Percentiles rank a stretch among this genome's conserved stretches.
These are phyloP conservation scores for Naja naja DNA, from an alignment of 2,113 vertebrate genomes.

Conservation along the genomic window DNA sequence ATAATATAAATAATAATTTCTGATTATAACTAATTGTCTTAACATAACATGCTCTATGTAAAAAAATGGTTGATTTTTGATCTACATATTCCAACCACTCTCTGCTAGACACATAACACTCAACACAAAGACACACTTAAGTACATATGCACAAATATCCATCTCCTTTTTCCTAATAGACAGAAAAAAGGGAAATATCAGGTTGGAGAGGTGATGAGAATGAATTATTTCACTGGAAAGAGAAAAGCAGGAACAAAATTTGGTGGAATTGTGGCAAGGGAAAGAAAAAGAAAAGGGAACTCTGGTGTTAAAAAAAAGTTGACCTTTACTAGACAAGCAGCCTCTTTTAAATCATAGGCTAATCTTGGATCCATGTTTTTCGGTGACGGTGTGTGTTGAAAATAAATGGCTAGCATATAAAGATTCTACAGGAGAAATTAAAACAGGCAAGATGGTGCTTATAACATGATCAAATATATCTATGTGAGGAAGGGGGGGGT, in stretches of 20 bases:
- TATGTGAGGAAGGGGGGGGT: neutral
- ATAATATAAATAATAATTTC: neutral
- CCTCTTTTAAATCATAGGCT: neutral
- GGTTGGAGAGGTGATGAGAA: neutral
- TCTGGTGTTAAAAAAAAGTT: neutral
- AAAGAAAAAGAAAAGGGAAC: neutral
- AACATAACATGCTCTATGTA: neutral
- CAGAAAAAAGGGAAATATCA: neutral
- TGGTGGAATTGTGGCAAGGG: neutral
- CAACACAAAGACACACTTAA: neutral
- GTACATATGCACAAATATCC: neutral
- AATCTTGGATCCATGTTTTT: neutral
- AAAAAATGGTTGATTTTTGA: neutral
- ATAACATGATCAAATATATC: neutral
- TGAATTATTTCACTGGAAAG: neutral
- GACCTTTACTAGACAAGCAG: neutral
- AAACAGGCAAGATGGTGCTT: neutral
- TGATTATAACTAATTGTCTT: neutral
- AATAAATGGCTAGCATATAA: neutral
- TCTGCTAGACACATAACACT: neutral
- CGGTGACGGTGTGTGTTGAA: neutral
- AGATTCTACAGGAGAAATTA: neutral
- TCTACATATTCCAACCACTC: neutral
- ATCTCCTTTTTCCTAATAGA: neutral
- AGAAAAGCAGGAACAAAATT: neutral